Conservation (phyloP, 37 sponge, comb jelly and placozoan genomes). For the Agelas oroides region DNA sequence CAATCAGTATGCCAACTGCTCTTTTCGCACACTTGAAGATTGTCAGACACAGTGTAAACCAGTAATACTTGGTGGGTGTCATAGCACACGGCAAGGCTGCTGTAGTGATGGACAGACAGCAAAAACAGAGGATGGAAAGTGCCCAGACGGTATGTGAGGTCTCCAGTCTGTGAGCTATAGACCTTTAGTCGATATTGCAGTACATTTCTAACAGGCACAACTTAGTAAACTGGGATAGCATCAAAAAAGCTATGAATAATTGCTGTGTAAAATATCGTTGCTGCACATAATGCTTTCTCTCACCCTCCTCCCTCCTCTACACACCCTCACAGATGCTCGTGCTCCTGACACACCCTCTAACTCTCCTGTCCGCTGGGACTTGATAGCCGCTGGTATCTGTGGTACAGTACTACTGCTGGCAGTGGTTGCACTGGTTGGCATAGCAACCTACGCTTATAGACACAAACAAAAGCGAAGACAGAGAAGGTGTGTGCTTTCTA, state of each 20-base stretch:
- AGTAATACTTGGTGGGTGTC: background rate
- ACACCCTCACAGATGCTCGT: background rate
- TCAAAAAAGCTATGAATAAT: too few species aligned
- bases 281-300: too few species aligned
- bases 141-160: background rate
- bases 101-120: background rate
- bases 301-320: background rate
- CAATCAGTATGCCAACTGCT: background rate
- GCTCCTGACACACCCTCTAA: background rate
- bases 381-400: constrained; percentile 32
- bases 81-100: background rate
- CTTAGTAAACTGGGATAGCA: too few species aligned
- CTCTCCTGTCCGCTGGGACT: constrained; percentile 11
- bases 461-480: constrained; percentile 39
- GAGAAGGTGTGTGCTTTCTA: constrained; percentile 38
- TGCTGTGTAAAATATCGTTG: background rate
- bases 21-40: background rate
- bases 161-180: too few species aligned
- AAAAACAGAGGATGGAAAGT: background rate
- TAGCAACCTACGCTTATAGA: constrained; percentile 16
- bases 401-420: constrained; percentile 20
- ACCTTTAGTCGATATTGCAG: too few species aligned
- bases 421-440: constrained; percentile 11
- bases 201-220: too few species aligned
- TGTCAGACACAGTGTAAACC: background rate